Evolutionary conservation across 1,140 invertebrate species (phyloP), one percentile per base, ranked within the genome.

Genomic region (Drosophila orosa): DNA sequence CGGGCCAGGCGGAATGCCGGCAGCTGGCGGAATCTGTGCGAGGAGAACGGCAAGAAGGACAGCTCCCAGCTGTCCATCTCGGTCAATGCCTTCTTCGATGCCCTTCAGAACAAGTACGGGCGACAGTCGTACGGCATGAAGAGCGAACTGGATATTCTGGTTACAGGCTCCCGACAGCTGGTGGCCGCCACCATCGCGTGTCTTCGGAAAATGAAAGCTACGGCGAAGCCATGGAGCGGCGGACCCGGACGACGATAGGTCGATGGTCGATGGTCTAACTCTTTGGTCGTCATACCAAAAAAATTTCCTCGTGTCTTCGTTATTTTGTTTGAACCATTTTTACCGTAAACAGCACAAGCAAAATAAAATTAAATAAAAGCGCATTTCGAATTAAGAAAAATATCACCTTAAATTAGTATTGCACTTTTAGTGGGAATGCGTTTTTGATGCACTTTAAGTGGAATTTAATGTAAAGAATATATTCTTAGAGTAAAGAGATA

Each of bases 101-200:
- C 50, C 15, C 83, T 81, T 47, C 78, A 92, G 24, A 61, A 80
- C 1, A 78, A 78, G 33, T 83, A 83, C 61, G 92, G 82, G 25
- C 65, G 77, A 3, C 80, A 80, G 10, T 44, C 62, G 3, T 89
- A 89, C 25, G 84, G 84, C 8, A 92, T 72, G 61, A 59, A 73
- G 22, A 71, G 92, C 62, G 92, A 87, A 17, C 33, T 95, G 17
- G 94, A 96, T 77, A 93, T 99, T 9, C 92, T 99, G 17, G 94
- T 98, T 2, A 98, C 98, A 10, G 98, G 98, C 4, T 99, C 98
- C 31, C 91, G 99, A 54, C 96, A 98, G 93, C 93, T 99, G 58
- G 95, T 99, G 12, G 98, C 98, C 4, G 95, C 95, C 29, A 94
- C 95, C 13, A 92, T 98, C 0, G 10, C 33, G 2, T 39, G 15